Evolutionary conservation across 2,797 vertebrate genomes (phyloP).

Genomic region (Bradypodion pumilum): DNA sequence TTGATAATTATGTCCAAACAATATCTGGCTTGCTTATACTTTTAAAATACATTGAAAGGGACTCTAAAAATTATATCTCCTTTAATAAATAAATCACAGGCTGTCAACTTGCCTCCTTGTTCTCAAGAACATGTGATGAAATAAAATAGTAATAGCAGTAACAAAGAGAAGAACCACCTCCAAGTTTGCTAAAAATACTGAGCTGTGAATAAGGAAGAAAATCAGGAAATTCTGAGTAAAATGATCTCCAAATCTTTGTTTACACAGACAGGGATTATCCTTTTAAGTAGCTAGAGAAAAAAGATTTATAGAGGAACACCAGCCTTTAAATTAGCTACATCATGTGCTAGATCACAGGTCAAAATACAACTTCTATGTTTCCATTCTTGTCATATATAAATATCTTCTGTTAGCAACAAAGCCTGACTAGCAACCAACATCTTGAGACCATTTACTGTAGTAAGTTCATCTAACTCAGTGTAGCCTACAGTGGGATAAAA

Average conservation of each 20-base stretch:
- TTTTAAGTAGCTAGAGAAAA: background rate
- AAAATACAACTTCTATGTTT: background rate
- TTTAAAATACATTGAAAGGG: background rate
- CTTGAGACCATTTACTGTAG: background rate
- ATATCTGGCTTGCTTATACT: background rate
- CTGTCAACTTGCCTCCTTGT: background rate
- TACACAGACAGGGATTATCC: background rate
- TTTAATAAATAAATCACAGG: background rate
- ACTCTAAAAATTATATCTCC: background rate
- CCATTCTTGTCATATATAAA: background rate
- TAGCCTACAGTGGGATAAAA: background rate
- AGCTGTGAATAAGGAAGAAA: background rate
- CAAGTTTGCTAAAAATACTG: background rate
- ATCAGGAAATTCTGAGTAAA: background rate
- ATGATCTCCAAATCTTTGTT: background rate
- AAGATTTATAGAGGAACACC: background rate
- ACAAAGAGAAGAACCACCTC: background rate
- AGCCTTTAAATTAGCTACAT: background rate
- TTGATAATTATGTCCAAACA: background rate
- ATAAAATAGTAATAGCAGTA: background rate
- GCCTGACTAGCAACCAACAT: background rate
- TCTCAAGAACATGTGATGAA: background rate
- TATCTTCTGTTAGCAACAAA: background rate
- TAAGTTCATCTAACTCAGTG: too few species aligned
- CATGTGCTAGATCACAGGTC: background rate